Evolutionary conservation across 2,888 invertebrate genomes (phyloP).

Genomic region (Pycnomerus fuliginosus): DNA sequence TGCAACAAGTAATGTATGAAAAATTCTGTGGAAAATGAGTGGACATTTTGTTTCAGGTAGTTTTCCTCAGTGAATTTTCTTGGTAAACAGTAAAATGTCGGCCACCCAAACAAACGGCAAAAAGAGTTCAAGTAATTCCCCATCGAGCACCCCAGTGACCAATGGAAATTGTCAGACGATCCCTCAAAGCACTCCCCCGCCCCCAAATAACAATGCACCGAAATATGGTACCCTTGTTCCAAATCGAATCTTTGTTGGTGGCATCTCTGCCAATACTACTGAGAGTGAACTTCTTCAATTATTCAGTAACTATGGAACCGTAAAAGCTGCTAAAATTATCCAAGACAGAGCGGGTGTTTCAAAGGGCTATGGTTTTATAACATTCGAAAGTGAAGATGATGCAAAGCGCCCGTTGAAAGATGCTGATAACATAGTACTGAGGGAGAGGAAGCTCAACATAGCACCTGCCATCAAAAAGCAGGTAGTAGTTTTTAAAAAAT

Average conservation of each 20-base stretch:
- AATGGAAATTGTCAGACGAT: conserved; percentile 42
- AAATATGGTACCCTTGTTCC: conserved; percentile 79
- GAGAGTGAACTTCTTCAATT: conserved; percentile 89
- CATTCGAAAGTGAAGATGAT: conserved; percentile 85
- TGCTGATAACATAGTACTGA: conserved; percentile 74
- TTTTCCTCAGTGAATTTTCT: conserved; percentile 31
- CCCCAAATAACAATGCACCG: conserved; percentile 53
- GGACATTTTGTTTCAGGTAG: too few relatives aligned
- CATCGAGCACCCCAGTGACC: conserved; percentile 49
- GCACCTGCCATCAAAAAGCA: conserved; percentile 86
- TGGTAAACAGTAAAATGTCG: conserved; percentile 36
- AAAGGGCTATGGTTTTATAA: conserved; percentile 86
- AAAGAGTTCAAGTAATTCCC: conserved; percentile 47
- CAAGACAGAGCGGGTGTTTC: conserved; percentile 93
- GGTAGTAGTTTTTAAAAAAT: too few relatives aligned
- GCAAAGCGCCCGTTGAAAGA: conserved; percentile 72
- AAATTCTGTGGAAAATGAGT: background rate
- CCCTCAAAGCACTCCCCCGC: conserved; percentile 47
- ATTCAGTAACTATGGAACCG: conserved; percentile 87
- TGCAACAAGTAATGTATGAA: background rate
- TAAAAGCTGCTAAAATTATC: conserved; percentile 92
- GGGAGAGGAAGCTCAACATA: conserved; percentile 80
- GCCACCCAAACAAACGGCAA: conserved; percentile 43
- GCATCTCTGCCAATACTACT: conserved; percentile 90
- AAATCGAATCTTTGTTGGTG: conserved; percentile 94